phyloP scores from a whole-genome alignment of 2,797 vertebrate species.

The Tokudaia tokunoshimensis region DNA sequence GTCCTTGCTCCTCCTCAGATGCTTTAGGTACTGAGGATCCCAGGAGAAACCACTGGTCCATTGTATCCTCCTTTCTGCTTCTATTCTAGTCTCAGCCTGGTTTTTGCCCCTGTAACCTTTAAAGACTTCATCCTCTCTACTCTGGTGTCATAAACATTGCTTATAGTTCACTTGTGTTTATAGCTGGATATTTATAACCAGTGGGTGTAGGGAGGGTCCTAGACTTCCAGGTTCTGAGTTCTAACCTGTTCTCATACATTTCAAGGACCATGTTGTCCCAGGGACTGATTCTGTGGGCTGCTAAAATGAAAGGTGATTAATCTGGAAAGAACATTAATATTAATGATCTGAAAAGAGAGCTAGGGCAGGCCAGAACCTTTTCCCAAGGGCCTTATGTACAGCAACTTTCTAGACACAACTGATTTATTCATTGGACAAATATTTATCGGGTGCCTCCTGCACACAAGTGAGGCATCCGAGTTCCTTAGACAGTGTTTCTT shows the following conservation, averaged over 20 bases:
- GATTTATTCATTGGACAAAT: background rate
- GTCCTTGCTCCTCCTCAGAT: background rate
- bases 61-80: background rate
- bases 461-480: background rate
- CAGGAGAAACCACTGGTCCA: background rate
- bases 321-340: background rate
- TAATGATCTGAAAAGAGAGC: constrained; percentile 23
- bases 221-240: background rate
- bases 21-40: background rate
- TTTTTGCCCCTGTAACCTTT: background rate
- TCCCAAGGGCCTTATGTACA: background rate
- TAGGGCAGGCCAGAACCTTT: background rate
- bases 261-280: background rate
- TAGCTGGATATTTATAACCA: background rate
- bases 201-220: background rate
- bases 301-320: constrained; percentile 45
- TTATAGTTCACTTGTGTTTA: background rate
- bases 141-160: background rate
- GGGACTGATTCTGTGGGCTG: background rate
- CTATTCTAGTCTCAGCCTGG: background rate
- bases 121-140: background rate
- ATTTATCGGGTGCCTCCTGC: background rate
- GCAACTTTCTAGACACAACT: constrained; percentile 3
- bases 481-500: background rate
- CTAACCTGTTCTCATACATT: background rate